Percentiles rank a stretch among this genome's conserved stretches.
Evolutionary conservation across 2,888 invertebrate genomes (phyloP).

Genomic region (Cremastobaeus sp.): DNA sequence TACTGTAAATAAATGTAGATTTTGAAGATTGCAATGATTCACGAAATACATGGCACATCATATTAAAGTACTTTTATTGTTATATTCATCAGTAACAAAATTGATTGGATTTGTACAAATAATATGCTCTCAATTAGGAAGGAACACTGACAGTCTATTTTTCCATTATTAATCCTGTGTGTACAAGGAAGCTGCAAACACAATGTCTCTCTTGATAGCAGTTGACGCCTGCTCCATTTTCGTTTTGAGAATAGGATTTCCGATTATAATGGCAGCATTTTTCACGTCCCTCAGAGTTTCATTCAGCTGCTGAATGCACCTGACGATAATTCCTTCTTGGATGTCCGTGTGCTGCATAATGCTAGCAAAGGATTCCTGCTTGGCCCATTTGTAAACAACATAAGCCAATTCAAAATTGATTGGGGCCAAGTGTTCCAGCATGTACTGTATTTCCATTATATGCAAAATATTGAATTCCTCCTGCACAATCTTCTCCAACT

Average conservation of each 20-base stretch:
- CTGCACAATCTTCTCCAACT: constrained; percentile 87
- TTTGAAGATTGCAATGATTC: too few relatives aligned
- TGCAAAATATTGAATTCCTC: constrained; percentile 84
- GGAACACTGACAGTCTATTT: too few relatives aligned
- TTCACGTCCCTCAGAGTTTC: constrained; percentile 94
- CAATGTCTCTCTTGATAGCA: constrained; percentile 97
- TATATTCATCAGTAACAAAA: too few relatives aligned
- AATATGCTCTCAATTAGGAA: too few relatives aligned
- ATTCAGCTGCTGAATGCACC: constrained; percentile 97
- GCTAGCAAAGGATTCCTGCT: constrained; percentile 93
- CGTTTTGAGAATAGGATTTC: constrained; percentile 92
- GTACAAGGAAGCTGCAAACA: constrained; percentile 97
- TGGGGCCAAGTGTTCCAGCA: constrained; percentile 81
- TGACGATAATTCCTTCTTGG: constrained; percentile 98
- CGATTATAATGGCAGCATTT: constrained; percentile 94
- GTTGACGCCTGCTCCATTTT: constrained; percentile 97
- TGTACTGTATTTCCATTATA: constrained; percentile 81
- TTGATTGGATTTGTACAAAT: too few relatives aligned
- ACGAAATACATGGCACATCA: too few relatives aligned
- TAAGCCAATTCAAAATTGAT: constrained; percentile 94
- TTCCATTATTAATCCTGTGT: constrained; percentile 79
- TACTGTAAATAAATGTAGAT: too few relatives aligned
- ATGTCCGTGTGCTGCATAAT: constrained; percentile 95
- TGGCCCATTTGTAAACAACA: constrained; percentile 98
- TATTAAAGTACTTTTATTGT: too few relatives aligned